Conservation (phyloP, 1,140 invertebrate species). For the Lordiphosa mommai region DNA sequence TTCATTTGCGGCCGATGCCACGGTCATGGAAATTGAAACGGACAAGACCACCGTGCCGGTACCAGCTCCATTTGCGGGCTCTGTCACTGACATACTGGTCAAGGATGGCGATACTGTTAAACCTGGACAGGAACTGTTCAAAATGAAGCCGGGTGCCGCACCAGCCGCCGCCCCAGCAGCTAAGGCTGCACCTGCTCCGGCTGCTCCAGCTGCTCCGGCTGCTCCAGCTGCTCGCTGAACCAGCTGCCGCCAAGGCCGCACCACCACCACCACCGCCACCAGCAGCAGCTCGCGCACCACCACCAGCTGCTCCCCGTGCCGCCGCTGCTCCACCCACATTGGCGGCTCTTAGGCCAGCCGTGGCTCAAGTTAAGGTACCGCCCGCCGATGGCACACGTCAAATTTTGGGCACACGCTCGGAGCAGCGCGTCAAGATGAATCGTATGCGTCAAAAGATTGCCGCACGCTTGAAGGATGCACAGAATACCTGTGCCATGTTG, state of each 20-base stretch:
- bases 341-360: constrained; percentile 62
- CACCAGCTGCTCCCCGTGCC: constrained; percentile 84
- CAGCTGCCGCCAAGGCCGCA: no score
- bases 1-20: constrained; percentile 94
- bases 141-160: constrained; percentile 84
- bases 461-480: constrained; percentile 97
- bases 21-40: constrained; percentile 98
- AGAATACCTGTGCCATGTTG: constrained; percentile 99
- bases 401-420: constrained; percentile 93
- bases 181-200: constrained; percentile 74
- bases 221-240: no score
- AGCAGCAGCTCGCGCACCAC: constrained; percentile 81
- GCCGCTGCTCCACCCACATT: constrained; percentile 86
- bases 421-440: constrained; percentile 99
- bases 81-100: constrained; percentile 92
- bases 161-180: constrained; percentile 80
- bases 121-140: constrained; percentile 91
- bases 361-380: constrained; percentile 83
- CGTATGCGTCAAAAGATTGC: constrained; percentile 98
- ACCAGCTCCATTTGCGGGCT: constrained; percentile 91
- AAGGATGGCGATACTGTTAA: constrained; percentile 95
- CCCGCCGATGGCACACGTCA: constrained; percentile 91
- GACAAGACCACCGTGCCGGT: constrained; percentile 98
- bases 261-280: constrained; percentile 80
- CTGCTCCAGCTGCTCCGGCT: constrained; percentile 80